These are phyloP conservation scores for Ephydatia muelleri DNA, from an alignment of 37 sponge, comb jelly and placozoan species.

Conservation along the genomic window DNA sequence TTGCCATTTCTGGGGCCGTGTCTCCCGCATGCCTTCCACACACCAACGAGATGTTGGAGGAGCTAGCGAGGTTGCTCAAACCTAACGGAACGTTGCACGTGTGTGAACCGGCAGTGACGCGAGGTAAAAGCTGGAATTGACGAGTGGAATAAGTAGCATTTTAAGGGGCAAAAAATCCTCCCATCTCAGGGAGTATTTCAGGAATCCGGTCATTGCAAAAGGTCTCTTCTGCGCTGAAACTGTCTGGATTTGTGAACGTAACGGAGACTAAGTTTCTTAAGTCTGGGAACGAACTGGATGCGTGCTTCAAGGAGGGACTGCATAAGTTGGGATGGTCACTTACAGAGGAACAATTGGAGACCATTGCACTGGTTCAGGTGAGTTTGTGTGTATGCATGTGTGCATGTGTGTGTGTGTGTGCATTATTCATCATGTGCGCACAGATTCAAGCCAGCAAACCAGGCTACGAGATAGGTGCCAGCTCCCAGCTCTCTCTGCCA, in stretches of 20 bases:
- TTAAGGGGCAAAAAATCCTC: not conserved
- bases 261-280: constrained; percentile 21
- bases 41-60: constrained; percentile 58
- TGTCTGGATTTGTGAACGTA: constrained; percentile 76
- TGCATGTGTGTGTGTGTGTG: not conserved
- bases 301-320: not conserved
- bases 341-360: not conserved
- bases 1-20: constrained; percentile 52
- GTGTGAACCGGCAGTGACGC: constrained; percentile 50
- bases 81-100: constrained; percentile 70
- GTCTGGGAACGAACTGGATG: constrained; percentile 17
- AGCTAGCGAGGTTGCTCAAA: constrained; percentile 75
- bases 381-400: not conserved
- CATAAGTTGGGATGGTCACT: not conserved
- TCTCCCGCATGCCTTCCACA: constrained; percentile 45
- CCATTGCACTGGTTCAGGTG: constrained; percentile 22
- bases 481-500: constrained; percentile 61
- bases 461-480: constrained; percentile 82
- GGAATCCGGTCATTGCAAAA: constrained; percentile 48
- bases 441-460: constrained; percentile 83
- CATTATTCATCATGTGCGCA: not conserved
- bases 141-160: not conserved
- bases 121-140: not conserved
- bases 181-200: constrained; percentile 15
- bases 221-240: constrained; percentile 68